Conservation (phyloP, 2,113 vertebrate genomes). For the Psophia crepitans region DNA sequence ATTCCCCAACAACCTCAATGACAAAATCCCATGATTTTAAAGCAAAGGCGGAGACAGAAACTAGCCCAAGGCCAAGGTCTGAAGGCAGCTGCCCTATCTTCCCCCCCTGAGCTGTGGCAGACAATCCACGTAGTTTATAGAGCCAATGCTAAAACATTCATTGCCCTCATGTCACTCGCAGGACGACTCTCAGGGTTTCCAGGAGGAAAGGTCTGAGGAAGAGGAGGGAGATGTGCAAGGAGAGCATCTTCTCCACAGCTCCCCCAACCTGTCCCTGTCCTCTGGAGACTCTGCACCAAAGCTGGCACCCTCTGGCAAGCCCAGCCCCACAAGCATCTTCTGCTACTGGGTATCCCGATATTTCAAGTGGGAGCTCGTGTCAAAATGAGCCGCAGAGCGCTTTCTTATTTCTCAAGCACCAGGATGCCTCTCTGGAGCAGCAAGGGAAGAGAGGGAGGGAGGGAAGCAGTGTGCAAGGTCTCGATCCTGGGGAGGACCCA, state of each 20-base stretch:
- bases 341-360: fast-evolving
- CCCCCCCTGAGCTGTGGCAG: not conserved
- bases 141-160: not conserved
- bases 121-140: not conserved
- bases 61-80: not conserved
- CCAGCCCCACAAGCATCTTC: not conserved
- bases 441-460: not conserved
- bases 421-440: not conserved
- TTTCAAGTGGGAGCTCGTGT: not conserved
- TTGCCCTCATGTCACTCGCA: not conserved
- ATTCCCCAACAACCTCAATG: not conserved
- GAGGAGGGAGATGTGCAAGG: not conserved
- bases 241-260: not conserved
- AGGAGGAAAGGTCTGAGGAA: not conserved
- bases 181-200: not conserved
- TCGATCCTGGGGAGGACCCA: not conserved
- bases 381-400: fast-evolving
- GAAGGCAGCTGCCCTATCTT: not conserved
- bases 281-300: not conserved
- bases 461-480: not conserved
- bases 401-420: not conserved
- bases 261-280: not conserved
- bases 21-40: not conserved
- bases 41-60: not conserved
- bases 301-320: not conserved